Conservation (phyloP, 2,797 vertebrate genomes). For the Sciurus carolinensis region DNA sequence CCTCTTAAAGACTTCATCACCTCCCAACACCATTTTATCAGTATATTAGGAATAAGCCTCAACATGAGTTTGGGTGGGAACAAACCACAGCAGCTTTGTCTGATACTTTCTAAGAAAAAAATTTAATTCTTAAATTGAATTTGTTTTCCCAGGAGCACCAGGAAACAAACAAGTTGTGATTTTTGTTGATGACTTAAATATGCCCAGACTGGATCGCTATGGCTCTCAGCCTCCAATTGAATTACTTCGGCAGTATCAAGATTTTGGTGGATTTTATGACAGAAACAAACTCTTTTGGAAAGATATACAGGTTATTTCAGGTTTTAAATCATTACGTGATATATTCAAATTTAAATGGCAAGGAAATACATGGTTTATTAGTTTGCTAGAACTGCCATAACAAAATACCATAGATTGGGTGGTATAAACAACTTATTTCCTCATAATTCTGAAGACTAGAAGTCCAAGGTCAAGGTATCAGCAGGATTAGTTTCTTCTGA, state of each 20-base stretch:
- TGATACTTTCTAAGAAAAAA: background rate
- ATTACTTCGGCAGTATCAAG: constrained; percentile 93
- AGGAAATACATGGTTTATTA: background rate
- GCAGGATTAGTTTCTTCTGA: background rate
- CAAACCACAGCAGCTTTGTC: background rate
- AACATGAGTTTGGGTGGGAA: background rate
- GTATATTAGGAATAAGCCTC: background rate
- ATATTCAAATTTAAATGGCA: background rate
- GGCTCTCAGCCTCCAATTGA: constrained; percentile 94
- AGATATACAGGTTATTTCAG: constrained; percentile 91
- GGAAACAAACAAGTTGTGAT: constrained; percentile 92
- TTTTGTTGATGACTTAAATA: constrained; percentile 95
- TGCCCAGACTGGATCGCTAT: constrained; percentile 93
- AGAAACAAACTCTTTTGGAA: constrained; percentile 93
- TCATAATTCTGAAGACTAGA: background rate
- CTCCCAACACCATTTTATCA: background rate
- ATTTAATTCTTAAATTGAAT: constrained; percentile 29
- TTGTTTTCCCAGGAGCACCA: constrained; percentile 89
- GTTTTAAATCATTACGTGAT: constrained; percentile 45
- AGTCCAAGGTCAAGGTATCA: background rate
- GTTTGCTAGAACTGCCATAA: background rate
- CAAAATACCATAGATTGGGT: background rate
- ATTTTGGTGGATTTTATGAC: constrained; percentile 94
- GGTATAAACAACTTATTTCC: constrained; percentile 11
- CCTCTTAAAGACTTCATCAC: background rate